phyloP scores from a whole-genome alignment of 1,140 invertebrate genomes.

The Psilanteris sp. region DNA sequence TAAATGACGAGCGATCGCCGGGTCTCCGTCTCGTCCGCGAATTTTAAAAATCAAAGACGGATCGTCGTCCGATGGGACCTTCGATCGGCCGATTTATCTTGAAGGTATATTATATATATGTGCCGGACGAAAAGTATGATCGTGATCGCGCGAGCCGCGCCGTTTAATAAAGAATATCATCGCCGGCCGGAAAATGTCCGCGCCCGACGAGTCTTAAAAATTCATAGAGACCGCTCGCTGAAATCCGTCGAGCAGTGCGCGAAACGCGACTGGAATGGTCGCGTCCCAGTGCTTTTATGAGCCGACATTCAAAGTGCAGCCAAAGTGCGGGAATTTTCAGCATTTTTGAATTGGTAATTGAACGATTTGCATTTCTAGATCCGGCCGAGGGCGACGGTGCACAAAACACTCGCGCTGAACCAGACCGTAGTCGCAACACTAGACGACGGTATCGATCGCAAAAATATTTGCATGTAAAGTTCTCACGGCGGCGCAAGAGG shows the following conservation, averaged over 20 bases:
- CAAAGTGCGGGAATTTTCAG: constrained; percentile 41
- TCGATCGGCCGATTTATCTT: too few species aligned
- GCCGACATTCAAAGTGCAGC: constrained; percentile 10
- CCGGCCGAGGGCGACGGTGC: constrained; percentile 25
- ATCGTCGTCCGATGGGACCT: too few species aligned
- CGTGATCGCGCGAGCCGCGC: too few species aligned
- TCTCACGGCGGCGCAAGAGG: constrained; percentile 40
- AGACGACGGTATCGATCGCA: constrained; percentile 59
- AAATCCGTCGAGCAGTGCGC: constrained; percentile 1
- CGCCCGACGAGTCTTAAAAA: constrained; percentile 19
- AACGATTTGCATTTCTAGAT: constrained; percentile 57
- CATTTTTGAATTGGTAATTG: constrained; percentile 63
- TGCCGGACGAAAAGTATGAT: too few species aligned
- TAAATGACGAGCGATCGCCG: too few species aligned
- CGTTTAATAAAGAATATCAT: too few species aligned
- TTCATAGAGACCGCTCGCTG: constrained; percentile 10
- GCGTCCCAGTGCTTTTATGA: constrained; percentile 24
- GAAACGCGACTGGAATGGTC: constrained; percentile 19
- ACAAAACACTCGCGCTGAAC: constrained; percentile 46
- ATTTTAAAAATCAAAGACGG: too few species aligned
- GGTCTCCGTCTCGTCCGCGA: too few species aligned
- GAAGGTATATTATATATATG: too few species aligned
- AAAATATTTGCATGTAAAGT: constrained; percentile 66
- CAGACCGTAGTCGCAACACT: constrained; percentile 48
- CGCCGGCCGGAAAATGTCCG: too few species aligned